Conservation (phyloP, 2,797 vertebrate species). For the Echeneis naucrates region DNA sequence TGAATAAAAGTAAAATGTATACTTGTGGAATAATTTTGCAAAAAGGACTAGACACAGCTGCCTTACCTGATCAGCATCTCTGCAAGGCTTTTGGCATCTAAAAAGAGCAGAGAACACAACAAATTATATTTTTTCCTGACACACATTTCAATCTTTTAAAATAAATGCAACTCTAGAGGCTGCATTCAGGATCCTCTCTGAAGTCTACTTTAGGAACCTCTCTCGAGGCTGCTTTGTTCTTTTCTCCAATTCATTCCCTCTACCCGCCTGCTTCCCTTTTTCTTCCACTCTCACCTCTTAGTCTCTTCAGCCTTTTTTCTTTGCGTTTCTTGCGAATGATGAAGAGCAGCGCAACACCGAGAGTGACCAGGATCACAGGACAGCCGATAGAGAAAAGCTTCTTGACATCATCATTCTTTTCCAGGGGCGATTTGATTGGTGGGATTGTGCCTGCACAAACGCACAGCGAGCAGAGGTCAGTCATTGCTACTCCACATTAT, state of each 20-base stretch:
- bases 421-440: conserved; percentile 96
- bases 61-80: conserved; percentile 98
- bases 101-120: conserved; percentile 40
- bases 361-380: conserved; percentile 94
- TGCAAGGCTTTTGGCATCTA: conserved; percentile 98
- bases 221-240: conserved; percentile 4
- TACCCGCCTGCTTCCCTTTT: not conserved
- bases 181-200: conserved; percentile 15
- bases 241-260: conserved; percentile 2
- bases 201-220: conserved; percentile 14
- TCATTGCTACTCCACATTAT: not conserved
- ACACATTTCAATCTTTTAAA: conserved; percentile 35
- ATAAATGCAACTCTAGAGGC: conserved; percentile 22
- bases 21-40: conserved; percentile 7
- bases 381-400: conserved; percentile 97
- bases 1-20: conserved; percentile 10
- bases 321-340: conserved; percentile 98
- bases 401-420: conserved; percentile 96
- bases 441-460: conserved; percentile 92
- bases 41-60: not conserved
- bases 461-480: not conserved
- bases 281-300: conserved; percentile 87
- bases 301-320: conserved; percentile 95
- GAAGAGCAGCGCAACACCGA: conserved; percentile 94
- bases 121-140: conserved; percentile 7